A percentile compares a stretch with the other conserved stretches of the same genome.
Evolutionary conservation across 2,888 invertebrate genomes (phyloP).

Genomic region (Arge pagana): DNA sequence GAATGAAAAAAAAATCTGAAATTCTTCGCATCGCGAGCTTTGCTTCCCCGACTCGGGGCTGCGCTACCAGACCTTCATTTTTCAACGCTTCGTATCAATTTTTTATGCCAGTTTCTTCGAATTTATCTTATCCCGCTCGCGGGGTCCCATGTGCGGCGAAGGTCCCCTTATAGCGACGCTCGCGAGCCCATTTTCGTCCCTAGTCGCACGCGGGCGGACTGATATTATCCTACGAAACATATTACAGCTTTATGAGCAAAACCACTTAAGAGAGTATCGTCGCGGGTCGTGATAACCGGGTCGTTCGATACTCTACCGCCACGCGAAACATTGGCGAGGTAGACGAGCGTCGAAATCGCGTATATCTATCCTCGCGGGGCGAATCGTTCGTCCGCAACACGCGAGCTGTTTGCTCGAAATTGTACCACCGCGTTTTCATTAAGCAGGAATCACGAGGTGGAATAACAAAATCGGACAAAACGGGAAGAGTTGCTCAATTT

Average conservation of each 20-base stretch:
- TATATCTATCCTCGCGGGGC: not conserved
- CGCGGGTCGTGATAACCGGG: constrained; percentile 30
- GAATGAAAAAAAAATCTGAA: no score
- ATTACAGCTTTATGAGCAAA: constrained; percentile 53
- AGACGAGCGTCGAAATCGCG: constrained; percentile 20
- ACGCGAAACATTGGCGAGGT: constrained; percentile 51
- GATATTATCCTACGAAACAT: constrained; percentile 1
- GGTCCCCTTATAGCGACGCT: not conserved
- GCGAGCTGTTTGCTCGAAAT: not conserved
- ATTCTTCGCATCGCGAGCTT: no score
- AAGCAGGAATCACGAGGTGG: not conserved
- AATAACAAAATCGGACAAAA: no score
- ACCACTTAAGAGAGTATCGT: constrained; percentile 54
- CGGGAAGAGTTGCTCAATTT: no score
- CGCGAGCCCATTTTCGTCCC: no score
- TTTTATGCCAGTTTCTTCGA: no score
- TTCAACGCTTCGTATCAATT: no score
- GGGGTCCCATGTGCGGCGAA: constrained; percentile 10
- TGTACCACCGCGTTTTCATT: not conserved
- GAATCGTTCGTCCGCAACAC: not conserved
- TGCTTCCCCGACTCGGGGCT: no score
- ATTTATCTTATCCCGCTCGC: not conserved
- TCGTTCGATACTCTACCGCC: constrained; percentile 37
- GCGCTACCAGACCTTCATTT: no score
- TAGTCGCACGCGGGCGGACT: no score